Percentiles rank a stretch among this genome's conserved stretches.
These are phyloP conservation scores for Liposcelis brunnea DNA, from an alignment of 2,888 invertebrate species.

Conservation along the genomic window DNA sequence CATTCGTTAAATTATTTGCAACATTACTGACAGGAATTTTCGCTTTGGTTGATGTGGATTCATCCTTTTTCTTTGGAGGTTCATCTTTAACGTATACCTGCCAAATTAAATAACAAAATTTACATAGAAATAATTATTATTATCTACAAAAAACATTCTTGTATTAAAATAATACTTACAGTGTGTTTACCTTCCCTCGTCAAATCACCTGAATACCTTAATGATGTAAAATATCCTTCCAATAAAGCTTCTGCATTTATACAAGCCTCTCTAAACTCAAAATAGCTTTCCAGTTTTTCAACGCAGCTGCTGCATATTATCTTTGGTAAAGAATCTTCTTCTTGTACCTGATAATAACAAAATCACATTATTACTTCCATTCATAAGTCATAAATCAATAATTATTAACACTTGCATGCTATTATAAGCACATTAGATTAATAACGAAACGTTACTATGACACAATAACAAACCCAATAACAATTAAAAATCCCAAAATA, in stretches of 20 bases:
- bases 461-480: neutral
- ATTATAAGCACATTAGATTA: neutral
- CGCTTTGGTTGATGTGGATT: neutral
- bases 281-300: conserved; percentile 40
- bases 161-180: neutral
- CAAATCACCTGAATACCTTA: conserved; percentile 40
- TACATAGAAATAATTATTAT: neutral
- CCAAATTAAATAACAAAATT: conserved; percentile 13
- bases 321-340: conserved; percentile 51
- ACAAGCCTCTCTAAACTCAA: conserved; percentile 44
- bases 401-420: no score
- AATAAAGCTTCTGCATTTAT: conserved; percentile 47
- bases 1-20: neutral
- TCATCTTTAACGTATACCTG: conserved; percentile 41
- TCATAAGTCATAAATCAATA: neutral
- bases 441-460: neutral
- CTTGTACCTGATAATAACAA: conserved; percentile 33
- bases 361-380: neutral
- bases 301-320: conserved; percentile 46
- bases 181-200: conserved; percentile 29
- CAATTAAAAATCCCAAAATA: no score
- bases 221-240: conserved; percentile 43
- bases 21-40: conserved; percentile 1
- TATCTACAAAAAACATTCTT: no score
- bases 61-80: conserved; percentile 16